Base-by-base conservation (phyloP, 2,797 vertebrate species). In the Syngnathus rostellatus region DNA sequence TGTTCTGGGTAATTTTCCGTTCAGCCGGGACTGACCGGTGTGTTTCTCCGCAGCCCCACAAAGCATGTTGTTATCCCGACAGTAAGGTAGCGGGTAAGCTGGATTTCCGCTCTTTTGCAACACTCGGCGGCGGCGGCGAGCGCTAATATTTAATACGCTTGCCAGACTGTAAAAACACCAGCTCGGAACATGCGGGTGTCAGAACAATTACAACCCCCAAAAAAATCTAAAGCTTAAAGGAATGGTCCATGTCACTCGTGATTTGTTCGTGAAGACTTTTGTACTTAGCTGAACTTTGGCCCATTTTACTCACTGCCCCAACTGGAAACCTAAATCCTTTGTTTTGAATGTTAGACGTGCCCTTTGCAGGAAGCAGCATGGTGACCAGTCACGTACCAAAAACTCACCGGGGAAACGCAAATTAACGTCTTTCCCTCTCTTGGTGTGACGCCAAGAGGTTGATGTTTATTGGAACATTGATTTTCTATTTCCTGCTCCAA, bases 41-140 rank as follows among this genome's bases (percentile, higher is more conserved):
- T 65, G 75, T 72, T 84, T 80, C 77, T 14, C 45, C 77, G 68
- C 72, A 75, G 71, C 64, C 63, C 66, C 64, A 67, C 81, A 88
- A 88, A 88, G 80, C 79, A 67, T 65, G 72, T 82, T 68, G 73
- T 90, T 89, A 83, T 90, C 83, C 77, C 76, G 62, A 82, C 74
- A 75, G 73, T 83, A 81, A 88, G 88, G 81, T 85, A 83, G 87
- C 86, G 83, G 85, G 87, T 90, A 89, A 91, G 83, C 82, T 87
- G 89, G 89, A 91, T 91, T 90, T 91, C 89, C 81, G 78, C 79
- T 89, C 31, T 62, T 89, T 87, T 79, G 81, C 83, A 89, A 89
- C 81, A 83, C 71, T 77, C 72, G 64, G 77, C 65, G 58, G 72
- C 65, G 58, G 72, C 77, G 71, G 75, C 77, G 79, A 82, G 65